phyloP scores from a whole-genome alignment of 2,888 invertebrate genomes.

The Drosophila meridionalis region DNA sequence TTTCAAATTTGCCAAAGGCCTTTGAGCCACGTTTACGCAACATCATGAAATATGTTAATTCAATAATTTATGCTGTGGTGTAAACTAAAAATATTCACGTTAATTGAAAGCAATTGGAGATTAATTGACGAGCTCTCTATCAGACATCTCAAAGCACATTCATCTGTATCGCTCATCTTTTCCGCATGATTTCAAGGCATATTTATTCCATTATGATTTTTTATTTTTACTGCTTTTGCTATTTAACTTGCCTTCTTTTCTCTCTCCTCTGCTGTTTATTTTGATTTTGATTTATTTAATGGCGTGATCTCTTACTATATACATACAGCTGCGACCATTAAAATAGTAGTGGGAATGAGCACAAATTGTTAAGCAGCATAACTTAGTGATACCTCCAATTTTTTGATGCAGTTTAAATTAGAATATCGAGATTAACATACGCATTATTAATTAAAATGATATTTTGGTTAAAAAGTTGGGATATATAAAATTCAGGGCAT shows the following conservation, averaged over 20 bases:
- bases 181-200: slow-evolving; percentile 46
- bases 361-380: no score
- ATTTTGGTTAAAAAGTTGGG: no score
- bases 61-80: slow-evolving; percentile 1
- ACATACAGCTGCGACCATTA: no score
- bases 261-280: slow-evolving; percentile 20
- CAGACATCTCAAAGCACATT: slow-evolving; percentile 33
- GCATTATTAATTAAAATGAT: no score
- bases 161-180: slow-evolving; percentile 39
- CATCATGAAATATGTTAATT: not conserved
- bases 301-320: slow-evolving; percentile 39
- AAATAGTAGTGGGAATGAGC: no score
- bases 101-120: slow-evolving; percentile 30
- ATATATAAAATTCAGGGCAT: no score
- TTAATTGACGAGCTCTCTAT: slow-evolving; percentile 24
- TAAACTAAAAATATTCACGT: slow-evolving; percentile 11
- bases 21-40: not conserved
- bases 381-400: no score
- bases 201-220: slow-evolving; percentile 39
- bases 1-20: not conserved
- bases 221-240: slow-evolving; percentile 47
- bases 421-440: no score
- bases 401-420: no score
- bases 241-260: slow-evolving; percentile 38
- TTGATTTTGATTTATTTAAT: slow-evolving; percentile 25